phyloP scores from a whole-genome alignment of 2,797 vertebrate genomes.

The Pipistrellus nathusii region DNA sequence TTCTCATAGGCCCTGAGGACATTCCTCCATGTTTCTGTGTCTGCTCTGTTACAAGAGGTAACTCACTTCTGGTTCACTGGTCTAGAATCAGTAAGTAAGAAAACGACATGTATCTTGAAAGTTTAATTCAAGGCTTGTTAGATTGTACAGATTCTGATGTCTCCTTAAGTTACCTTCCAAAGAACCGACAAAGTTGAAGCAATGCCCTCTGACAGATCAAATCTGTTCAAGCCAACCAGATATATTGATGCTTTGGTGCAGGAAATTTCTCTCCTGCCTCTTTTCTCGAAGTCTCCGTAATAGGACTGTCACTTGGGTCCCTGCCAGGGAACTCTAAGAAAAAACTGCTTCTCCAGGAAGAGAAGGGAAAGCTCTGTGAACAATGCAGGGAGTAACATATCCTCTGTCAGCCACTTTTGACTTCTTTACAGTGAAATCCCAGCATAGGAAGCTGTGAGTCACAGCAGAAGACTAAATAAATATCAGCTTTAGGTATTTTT shows the following conservation, averaged over 20 bases:
- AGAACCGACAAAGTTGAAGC: conserved; percentile 53
- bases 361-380: not conserved
- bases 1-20: not conserved
- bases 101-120: not conserved
- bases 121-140: conserved; percentile 51
- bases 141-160: not conserved
- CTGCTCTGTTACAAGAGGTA: not conserved
- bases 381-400: not conserved
- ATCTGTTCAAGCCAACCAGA: conserved; percentile 65
- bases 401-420: not conserved
- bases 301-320: conserved; percentile 52
- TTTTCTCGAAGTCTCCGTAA: conserved; percentile 49
- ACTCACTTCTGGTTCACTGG: conserved; percentile 18
- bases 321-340: conserved; percentile 16
- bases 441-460: not conserved
- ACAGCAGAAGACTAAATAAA: not conserved
- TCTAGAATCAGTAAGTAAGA: not conserved
- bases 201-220: conserved; percentile 52
- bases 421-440: conserved; percentile 34
- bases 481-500: not conserved
- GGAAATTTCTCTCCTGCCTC: conserved; percentile 52
- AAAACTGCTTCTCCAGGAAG: conserved; percentile 21
- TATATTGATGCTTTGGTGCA: not conserved
- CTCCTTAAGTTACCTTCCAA: conserved; percentile 63
- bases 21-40: not conserved